Conservation (phyloP, 2,888 invertebrate species). For the Drepanosiphum platanoidis region DNA sequence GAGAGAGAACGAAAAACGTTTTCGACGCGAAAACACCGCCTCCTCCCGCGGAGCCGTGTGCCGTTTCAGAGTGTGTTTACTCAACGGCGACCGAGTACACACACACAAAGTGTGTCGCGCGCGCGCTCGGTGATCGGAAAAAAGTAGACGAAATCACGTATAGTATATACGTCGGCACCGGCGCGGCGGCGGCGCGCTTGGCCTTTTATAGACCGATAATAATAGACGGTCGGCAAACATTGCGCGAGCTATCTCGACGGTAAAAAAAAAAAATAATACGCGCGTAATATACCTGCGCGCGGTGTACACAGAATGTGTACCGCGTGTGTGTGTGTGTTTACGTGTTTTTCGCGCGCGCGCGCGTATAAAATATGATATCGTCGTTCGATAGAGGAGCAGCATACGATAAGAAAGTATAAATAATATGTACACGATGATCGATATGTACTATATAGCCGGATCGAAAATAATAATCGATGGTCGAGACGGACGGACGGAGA, state of each 20-base stretch:
- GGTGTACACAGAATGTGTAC: background rate
- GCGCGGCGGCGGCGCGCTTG: background rate
- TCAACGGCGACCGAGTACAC: background rate
- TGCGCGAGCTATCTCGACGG: background rate
- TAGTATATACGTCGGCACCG: too few relatives aligned
- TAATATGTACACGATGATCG: background rate
- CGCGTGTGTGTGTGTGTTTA: background rate
- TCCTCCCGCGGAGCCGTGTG: background rate
- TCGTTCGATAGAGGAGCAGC: background rate
- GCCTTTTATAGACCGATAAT: conserved; percentile 46
- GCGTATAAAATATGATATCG: background rate
- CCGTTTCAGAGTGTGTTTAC: conserved; percentile 17
- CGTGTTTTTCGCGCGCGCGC: conserved; percentile 15
- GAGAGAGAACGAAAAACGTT: background rate
- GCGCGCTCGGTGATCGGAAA: conserved; percentile 23
- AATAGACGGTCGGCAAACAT: conserved; percentile 43
- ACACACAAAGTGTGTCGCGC: conserved; percentile 28
- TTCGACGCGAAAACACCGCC: background rate
- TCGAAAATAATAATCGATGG: background rate
- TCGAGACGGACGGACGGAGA: background rate
- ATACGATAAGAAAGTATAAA: too few relatives aligned
- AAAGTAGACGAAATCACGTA: conserved; percentile 42
- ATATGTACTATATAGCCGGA: background rate
- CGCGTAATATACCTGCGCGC: background rate
- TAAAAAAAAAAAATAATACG: conserved; percentile 19